phyloP scores from a whole-genome alignment of 2,113 vertebrate species.

The Chrysochloris asiatica region DNA sequence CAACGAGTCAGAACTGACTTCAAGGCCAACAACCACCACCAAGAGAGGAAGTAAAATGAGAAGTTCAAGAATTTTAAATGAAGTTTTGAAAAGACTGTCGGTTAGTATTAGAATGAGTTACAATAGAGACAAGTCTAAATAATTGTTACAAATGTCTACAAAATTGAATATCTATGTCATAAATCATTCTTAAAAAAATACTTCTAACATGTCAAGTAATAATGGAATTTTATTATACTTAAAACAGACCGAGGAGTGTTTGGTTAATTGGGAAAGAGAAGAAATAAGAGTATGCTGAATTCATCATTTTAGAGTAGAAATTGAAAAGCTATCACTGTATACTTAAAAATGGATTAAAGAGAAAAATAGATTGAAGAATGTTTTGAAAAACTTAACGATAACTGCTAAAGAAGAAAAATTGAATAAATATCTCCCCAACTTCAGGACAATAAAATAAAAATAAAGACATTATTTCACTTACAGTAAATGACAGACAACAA shows the following conservation, averaged over 20 bases:
- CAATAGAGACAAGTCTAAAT: not conserved
- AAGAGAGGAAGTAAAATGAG: not conserved
- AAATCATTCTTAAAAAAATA: conserved; percentile 28
- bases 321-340: not conserved
- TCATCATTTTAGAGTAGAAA: conserved; percentile 18
- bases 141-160: not conserved
- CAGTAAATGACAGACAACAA: not conserved
- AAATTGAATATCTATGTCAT: conserved; percentile 6
- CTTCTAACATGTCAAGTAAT: not conserved
- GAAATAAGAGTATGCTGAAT: not conserved
- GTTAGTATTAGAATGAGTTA: not conserved
- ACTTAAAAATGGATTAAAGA: conserved; percentile 6
- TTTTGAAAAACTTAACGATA: not conserved
- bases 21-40: too few species aligned
- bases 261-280: not conserved
- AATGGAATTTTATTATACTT: conserved; percentile 11
- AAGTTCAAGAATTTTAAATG: conserved; percentile 3
- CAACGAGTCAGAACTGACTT: too few species aligned
- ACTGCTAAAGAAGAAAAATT: not conserved
- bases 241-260: not conserved
- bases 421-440: not conserved
- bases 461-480: not conserved
- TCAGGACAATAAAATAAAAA: not conserved
- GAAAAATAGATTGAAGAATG: not conserved
- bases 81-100: not conserved